Conservation (phyloP, 2,113 vertebrate genomes). For the Capreolus pygargus region DNA sequence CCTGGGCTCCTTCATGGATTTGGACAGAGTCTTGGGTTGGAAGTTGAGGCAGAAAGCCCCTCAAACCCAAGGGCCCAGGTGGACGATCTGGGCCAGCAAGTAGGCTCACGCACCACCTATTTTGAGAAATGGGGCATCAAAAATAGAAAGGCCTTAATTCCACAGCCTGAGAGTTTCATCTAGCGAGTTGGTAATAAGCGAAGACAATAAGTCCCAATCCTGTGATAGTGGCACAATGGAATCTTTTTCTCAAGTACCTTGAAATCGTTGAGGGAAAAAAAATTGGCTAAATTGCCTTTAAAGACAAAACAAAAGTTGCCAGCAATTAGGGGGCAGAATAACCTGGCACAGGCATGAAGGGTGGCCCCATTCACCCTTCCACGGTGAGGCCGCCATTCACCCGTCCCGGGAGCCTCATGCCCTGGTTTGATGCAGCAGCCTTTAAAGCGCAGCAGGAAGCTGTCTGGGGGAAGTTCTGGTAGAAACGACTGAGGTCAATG, state of each 20-base stretch:
- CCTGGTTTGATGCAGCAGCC: neutral
- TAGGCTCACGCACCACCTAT: constrained; percentile 41
- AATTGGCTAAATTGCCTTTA: neutral
- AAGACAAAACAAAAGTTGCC: neutral
- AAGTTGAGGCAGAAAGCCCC: accelerated
- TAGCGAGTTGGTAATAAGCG: neutral
- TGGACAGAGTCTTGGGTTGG: neutral
- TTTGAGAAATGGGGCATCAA: constrained; percentile 79
- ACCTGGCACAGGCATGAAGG: accelerated
- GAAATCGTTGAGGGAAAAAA: neutral
- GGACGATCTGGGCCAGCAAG: neutral
- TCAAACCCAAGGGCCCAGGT: neutral
- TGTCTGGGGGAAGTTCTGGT: neutral
- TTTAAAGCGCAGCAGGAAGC: neutral
- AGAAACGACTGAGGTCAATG: neutral
- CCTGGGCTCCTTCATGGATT: accelerated
- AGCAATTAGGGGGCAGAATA: neutral
- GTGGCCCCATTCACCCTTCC: accelerated
- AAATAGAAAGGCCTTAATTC: constrained; percentile 76
- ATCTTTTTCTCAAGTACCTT: neutral
- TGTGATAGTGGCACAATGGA: neutral
- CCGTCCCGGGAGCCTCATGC: accelerated
- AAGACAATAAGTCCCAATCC: neutral
- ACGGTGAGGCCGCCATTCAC: accelerated
- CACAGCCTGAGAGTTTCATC: constrained; percentile 41